Percentiles rank a stretch among this genome's conserved stretches.
Conservation (phyloP, 1,140 invertebrate genomes). For the Goniozus legneri region DNA sequence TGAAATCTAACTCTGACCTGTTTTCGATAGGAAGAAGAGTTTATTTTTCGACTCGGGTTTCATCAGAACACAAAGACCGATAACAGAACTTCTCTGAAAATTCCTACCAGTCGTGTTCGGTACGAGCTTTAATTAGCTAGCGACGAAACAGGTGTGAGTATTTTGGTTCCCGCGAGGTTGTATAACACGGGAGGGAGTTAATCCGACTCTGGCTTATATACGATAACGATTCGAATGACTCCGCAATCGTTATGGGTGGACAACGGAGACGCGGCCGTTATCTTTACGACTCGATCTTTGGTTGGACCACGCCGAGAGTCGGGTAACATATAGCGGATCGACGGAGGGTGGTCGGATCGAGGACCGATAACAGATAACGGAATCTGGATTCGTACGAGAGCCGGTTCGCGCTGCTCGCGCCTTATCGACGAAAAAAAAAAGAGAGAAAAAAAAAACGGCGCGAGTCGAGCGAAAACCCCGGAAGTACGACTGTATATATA, state of each 20-base stretch:
- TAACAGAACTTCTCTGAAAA: no score
- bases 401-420: background rate
- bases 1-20: no score
- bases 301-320: constrained; percentile 8
- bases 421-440: background rate
- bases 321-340: no score
- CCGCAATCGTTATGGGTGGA: constrained; percentile 23
- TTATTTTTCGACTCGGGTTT: no score
- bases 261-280: constrained; percentile 19
- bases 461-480: no score
- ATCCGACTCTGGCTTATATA: background rate
- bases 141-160: no score
- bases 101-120: no score
- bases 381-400: constrained; percentile 4
- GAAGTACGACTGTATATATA: no score
- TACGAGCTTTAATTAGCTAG: no score
- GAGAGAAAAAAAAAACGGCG: background rate
- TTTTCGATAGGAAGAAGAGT: no score
- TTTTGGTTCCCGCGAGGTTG: no score
- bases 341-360: constrained; percentile 19
- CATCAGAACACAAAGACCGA: no score
- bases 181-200: background rate
- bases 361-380: constrained; percentile 28
- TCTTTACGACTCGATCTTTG: constrained; percentile 30
- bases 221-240: constrained; percentile 24